Conservation (phyloP, 2,113 vertebrate species). For the Murina feae region DNA sequence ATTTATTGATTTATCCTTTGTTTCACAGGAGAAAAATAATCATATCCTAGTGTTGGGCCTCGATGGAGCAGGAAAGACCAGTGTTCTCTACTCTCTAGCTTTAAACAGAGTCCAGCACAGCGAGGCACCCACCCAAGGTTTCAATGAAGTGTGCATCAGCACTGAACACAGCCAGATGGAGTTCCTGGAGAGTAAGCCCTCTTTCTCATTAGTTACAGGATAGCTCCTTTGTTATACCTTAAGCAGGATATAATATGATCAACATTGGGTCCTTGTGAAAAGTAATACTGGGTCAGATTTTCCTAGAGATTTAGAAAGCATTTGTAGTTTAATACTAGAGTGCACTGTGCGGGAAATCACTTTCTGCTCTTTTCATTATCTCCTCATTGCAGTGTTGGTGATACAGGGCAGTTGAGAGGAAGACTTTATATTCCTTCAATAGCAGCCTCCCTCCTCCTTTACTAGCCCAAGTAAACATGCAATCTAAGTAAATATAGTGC, state of each 20-base stretch:
- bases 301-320: background rate
- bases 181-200: slow-evolving; percentile 91
- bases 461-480: background rate
- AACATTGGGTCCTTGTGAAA: background rate
- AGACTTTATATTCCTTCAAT: background rate
- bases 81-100: slow-evolving; percentile 87
- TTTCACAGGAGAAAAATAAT: slow-evolving; percentile 78
- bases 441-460: background rate
- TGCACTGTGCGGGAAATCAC: background rate
- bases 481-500: background rate
- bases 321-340: background rate
- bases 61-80: slow-evolving; percentile 94
- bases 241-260: background rate
- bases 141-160: slow-evolving; percentile 88
- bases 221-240: background rate
- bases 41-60: slow-evolving; percentile 93
- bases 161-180: slow-evolving; percentile 86
- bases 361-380: background rate
- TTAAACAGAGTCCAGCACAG: slow-evolving; percentile 84
- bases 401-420: background rate
- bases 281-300: background rate
- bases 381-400: background rate
- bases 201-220: background rate
- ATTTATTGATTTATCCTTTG: slow-evolving; percentile 26
- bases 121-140: slow-evolving; percentile 86